Percentiles rank a stretch among this genome's conserved stretches.
Conservation (phyloP, 2,113 vertebrate species). For the Myrmecophaga tridactyla region DNA sequence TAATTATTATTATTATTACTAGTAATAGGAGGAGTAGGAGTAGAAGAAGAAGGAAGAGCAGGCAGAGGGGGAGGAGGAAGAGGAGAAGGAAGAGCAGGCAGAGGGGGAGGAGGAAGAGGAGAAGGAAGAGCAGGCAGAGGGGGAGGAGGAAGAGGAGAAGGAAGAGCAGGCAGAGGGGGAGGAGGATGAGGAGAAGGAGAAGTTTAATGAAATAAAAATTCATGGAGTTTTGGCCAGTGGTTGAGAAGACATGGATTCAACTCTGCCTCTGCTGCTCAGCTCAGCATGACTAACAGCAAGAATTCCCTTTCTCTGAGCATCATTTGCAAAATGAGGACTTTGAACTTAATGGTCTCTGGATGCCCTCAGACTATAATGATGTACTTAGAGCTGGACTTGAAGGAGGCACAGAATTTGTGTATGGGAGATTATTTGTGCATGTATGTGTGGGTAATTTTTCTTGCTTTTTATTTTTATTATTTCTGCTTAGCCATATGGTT, state of each 20-base stretch:
- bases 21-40: background rate
- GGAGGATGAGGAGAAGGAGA: background rate
- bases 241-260: background rate
- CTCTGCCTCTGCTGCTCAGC: background rate
- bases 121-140: background rate
- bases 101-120: too few relatives aligned
- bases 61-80: background rate
- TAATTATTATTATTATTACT: background rate
- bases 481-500: background rate
- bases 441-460: background rate
- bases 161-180: background rate
- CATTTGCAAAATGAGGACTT: background rate
- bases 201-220: background rate
- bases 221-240: background rate
- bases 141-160: background rate
- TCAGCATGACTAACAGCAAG: background rate
- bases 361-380: background rate
- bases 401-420: background rate
- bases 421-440: background rate
- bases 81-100: too few relatives aligned
- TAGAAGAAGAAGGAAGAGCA: background rate
- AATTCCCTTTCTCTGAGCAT: background rate
- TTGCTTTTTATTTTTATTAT: background rate
- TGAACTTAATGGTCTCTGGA: background rate
- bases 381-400: background rate